Conservation (phyloP, 2,797 vertebrate species). For the Channallabes apus region DNA sequence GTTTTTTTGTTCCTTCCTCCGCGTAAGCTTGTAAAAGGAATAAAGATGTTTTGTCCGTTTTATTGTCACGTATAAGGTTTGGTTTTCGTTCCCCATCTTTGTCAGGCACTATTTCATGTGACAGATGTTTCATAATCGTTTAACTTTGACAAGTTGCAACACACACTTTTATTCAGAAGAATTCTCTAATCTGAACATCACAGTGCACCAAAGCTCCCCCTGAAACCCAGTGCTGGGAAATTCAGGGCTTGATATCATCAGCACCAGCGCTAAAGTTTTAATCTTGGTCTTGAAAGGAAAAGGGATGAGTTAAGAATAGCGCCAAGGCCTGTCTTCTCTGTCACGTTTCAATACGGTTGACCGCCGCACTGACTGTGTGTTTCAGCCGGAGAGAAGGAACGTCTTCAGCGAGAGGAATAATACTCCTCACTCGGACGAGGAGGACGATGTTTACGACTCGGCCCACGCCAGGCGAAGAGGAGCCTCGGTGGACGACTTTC, state of each 20-base stretch:
- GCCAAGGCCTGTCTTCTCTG: not conserved
- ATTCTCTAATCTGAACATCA: not conserved
- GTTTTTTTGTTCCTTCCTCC: not conserved
- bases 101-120: not conserved
- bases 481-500: conserved; percentile 93
- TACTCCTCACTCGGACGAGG: conserved; percentile 83
- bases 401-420: conserved; percentile 83
- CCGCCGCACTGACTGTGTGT: not conserved
- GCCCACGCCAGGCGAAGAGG: conserved; percentile 82
- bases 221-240: not conserved
- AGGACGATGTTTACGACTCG: conserved; percentile 88
- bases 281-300: not conserved
- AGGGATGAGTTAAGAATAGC: not conserved
- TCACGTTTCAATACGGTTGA: not conserved
- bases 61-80: not conserved
- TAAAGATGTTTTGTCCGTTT: not conserved
- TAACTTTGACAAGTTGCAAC: not conserved
- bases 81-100: not conserved
- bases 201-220: not conserved
- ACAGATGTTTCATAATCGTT: not conserved
- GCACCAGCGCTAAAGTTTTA: not conserved
- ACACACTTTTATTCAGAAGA: not conserved
- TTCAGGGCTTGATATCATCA: not conserved
- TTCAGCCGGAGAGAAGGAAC: conserved; percentile 88
- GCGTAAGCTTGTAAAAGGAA: not conserved